Conservation (phyloP, 1,140 invertebrate species). For the Drosophila grimshawi region DNA sequence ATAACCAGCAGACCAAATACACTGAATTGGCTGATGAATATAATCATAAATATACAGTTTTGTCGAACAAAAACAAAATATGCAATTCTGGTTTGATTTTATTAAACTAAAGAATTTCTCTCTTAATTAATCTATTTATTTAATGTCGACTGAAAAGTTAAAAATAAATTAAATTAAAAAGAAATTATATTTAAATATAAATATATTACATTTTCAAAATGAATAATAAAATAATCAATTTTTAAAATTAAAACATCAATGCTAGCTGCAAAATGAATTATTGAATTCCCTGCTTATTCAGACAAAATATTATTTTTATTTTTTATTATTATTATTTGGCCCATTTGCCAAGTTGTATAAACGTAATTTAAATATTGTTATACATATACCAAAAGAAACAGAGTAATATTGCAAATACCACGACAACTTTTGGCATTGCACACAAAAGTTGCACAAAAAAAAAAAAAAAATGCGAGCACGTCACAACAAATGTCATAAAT, state of each 20-base stretch:
- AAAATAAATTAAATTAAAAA: no score
- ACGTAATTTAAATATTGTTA: not conserved
- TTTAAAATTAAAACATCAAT: no score
- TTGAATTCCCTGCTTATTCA: no score
- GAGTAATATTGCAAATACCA: slow-evolving; percentile 33
- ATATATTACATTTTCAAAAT: no score
- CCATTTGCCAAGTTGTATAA: not conserved
- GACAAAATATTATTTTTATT: not conserved
- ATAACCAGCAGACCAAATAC: slow-evolving; percentile 2
- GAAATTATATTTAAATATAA: no score
- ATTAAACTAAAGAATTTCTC: no score
- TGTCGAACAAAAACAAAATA: not conserved
- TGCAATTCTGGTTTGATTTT: not conserved
- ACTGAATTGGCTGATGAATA: not conserved
- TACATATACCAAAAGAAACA: not conserved
- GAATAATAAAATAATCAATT: no score
- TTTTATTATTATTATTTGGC: not conserved
- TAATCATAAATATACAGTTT: no score
- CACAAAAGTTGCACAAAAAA: slow-evolving; percentile 41
- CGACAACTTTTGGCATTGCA: slow-evolving; percentile 63
- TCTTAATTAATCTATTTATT: no score
- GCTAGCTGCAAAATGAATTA: no score
- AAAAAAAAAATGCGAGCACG: slow-evolving; percentile 10
- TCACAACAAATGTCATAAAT: slow-evolving; percentile 69
- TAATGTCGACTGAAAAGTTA: no score